Base-by-base conservation (phyloP, 2,888 invertebrate species). In the Heliothis peltigera region DNA sequence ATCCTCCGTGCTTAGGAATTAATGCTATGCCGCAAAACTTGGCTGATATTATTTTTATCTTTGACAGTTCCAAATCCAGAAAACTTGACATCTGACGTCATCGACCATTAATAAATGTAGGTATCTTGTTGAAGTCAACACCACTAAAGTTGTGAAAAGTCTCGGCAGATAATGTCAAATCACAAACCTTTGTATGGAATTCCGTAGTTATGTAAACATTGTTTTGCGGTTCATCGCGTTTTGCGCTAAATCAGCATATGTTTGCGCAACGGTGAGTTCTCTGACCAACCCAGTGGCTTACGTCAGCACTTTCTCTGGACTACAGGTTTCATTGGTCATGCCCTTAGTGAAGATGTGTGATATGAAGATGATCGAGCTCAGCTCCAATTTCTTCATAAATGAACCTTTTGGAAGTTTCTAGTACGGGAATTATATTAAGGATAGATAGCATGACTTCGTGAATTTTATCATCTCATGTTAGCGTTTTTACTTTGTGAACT, bases 261-360 rank as follows among this genome's bases (percentile, higher is more conserved):
- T 47, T 75, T 65, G 32, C 54, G 54, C 44, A 65, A 65, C 49
- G 1, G 19, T 64, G 54, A 63, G 59, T 35, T 64, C 44, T 48
- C 48, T 49, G 59, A 39, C 17, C 22, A 53, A 19, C 58, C 47
- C 44, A 39, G 19, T 21, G 42, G 3, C 12, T 65, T 59, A 60
- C 3, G 47, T 68, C 64, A 63, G 39, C 53, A 21, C 65, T 77
- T 78, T 72, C 72, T 72, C 63, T 49, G 51, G 54, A 21, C 49
- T 17, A 43, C 32, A 18, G 28, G 43, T 59, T 66, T 66, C 35
- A 25, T 1, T 58, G 57, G 53, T 12, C 35, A 55, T 39, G 54
- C 63, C 63, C 57, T 73, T 63, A 28, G 10, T 32, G n/a, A n/a
- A n/a, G n/a, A n/a, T n/a, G n/a, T n/a, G n/a, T n/a, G n/a, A n/a